Percentiles rank a stretch among this genome's conserved stretches.
phyloP scores from a whole-genome alignment of 2,797 vertebrate species.

The Tenualosa thibaudeaui region DNA sequence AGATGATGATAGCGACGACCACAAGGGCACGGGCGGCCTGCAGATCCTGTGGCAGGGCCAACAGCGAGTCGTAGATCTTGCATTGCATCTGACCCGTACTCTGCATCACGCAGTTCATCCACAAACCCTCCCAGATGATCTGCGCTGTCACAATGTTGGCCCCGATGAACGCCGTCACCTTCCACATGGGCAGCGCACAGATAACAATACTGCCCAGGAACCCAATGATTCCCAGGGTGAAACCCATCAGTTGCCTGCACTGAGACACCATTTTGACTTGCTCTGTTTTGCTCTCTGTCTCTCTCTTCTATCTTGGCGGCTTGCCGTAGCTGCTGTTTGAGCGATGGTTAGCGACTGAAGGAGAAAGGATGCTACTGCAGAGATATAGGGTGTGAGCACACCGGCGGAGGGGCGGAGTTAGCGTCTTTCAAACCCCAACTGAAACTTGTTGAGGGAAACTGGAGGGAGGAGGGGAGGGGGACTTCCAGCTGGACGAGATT shows the following conservation, averaged over 20 bases:
- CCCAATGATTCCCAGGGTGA: constrained; percentile 80
- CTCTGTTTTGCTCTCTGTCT: constrained; percentile 2
- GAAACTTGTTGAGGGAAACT: constrained; percentile 9
- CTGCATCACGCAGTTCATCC: constrained; percentile 95
- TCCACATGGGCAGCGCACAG: constrained; percentile 92
- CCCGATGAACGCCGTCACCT: constrained; percentile 87
- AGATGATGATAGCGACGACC: constrained; percentile 79
- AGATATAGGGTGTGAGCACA: not conserved
- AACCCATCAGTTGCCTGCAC: constrained; percentile 91
- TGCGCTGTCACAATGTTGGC: constrained; percentile 94
- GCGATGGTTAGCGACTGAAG: not conserved
- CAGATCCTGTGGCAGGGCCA: constrained; percentile 86
- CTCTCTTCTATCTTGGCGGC: not conserved
- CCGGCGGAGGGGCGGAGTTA: not conserved
- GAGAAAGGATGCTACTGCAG: not conserved
- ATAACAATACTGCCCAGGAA: constrained; percentile 84
- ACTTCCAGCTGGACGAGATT: constrained; percentile 67
- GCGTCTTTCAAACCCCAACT: not conserved
- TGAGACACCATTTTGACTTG: constrained; percentile 82
- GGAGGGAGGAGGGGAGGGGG: not conserved
- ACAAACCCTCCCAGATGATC: constrained; percentile 91
- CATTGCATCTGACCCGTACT: constrained; percentile 88
- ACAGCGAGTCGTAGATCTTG: constrained; percentile 74
- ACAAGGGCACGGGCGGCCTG: constrained; percentile 87
- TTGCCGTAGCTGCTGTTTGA: not conserved